These are phyloP conservation scores for Brotula barbata DNA, from an alignment of 2,797 vertebrate genomes.

Conservation along the genomic window DNA sequence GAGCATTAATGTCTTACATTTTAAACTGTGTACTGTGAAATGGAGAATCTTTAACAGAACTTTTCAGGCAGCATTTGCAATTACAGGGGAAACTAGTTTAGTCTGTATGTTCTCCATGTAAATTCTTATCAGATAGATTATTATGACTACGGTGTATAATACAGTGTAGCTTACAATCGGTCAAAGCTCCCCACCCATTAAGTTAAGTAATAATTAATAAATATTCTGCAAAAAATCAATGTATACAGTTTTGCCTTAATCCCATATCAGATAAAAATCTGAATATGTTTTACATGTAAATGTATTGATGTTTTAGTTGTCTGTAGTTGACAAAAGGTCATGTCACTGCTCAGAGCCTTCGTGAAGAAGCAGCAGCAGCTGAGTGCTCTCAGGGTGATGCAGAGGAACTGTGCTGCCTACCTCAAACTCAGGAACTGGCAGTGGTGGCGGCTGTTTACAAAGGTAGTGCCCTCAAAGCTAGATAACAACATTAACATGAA, in stretches of 20 bases:
- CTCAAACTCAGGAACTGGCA: constrained; percentile 94
- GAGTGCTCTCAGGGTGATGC: constrained; percentile 89
- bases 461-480: constrained; percentile 72
- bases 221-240: too few relatives aligned
- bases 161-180: too few relatives aligned
- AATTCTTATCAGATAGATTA: too few relatives aligned
- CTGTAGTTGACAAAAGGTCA: neutral
- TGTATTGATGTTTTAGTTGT: neutral
- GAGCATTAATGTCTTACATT: constrained; percentile 55
- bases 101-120: too few relatives aligned
- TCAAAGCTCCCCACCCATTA: too few relatives aligned
- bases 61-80: too few relatives aligned
- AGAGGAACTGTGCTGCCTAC: constrained; percentile 91
- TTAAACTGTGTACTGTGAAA: neutral
- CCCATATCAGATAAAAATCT: too few relatives aligned
- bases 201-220: too few relatives aligned
- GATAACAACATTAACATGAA: neutral
- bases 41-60: too few relatives aligned
- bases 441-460: constrained; percentile 93
- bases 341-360: constrained; percentile 79
- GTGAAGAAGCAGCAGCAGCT: constrained; percentile 90
- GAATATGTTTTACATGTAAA: neutral
- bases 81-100: too few relatives aligned
- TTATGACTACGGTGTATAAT: too few relatives aligned
- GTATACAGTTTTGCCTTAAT: neutral